Percentiles rank a stretch among this genome's conserved stretches.
phyloP scores from a whole-genome alignment of 1,140 invertebrate genomes.

The Nymphalis io region DNA sequence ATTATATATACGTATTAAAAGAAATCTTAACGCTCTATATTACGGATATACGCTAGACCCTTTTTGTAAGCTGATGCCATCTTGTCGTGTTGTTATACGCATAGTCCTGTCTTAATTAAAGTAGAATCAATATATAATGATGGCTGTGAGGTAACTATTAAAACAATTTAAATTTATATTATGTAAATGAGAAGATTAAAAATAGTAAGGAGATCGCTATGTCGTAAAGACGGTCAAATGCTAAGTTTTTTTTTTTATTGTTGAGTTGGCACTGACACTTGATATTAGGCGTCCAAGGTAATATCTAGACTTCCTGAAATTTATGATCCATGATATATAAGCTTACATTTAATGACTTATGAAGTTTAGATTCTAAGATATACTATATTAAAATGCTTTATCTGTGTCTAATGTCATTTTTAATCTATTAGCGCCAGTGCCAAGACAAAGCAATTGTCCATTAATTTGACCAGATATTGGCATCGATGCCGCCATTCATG shows the following conservation, averaged over 20 bases:
- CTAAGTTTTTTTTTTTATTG: conserved; percentile 43
- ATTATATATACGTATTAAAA: conserved; percentile 75
- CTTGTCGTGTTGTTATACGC: conserved; percentile 74
- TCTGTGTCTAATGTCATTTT: conserved; percentile 39
- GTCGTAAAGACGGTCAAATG: conserved; percentile 51
- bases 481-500: conserved; percentile 38
- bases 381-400: conserved; percentile 49
- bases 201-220: conserved; percentile 62
- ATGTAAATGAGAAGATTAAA: conserved; percentile 72
- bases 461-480: conserved; percentile 38
- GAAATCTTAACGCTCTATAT: conserved; percentile 71
- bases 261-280: conserved; percentile 48
- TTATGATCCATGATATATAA: conserved; percentile 40
- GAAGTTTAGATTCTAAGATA: conserved; percentile 53
- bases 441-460: conserved; percentile 39
- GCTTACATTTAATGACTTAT: conserved; percentile 52
- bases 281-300: conserved; percentile 40
- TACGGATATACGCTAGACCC: conserved; percentile 76
- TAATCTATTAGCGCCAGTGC: conserved; percentile 44
- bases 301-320: conserved; percentile 45
- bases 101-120: conserved; percentile 78
- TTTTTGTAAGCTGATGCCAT: conserved; percentile 78
- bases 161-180: conserved; percentile 80
- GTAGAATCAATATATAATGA: conserved; percentile 81
- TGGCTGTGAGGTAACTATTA: conserved; percentile 80